phyloP scores from a whole-genome alignment of 92 coral and sea anemone species.

The Micromussa lordhowensis region DNA sequence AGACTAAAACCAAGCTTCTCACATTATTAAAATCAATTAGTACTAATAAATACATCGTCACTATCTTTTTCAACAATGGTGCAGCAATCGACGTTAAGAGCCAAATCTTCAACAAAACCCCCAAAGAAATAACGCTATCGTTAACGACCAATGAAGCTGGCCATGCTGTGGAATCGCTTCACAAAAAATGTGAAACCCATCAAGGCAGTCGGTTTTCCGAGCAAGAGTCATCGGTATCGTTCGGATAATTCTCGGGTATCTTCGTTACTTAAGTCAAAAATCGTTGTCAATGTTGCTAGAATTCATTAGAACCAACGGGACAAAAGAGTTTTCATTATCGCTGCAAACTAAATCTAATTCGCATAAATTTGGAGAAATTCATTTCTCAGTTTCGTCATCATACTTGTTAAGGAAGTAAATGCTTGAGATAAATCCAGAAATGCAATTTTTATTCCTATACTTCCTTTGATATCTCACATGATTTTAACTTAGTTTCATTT shows the following conservation, averaged over 20 bases:
- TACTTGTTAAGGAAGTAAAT: background rate
- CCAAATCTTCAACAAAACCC: too few species aligned
- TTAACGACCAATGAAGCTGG: background rate
- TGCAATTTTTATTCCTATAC: too few species aligned
- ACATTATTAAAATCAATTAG: background rate
- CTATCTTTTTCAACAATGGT: background rate
- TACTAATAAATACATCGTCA: background rate
- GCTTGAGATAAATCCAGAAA: too few species aligned
- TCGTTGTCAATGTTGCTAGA: too few species aligned
- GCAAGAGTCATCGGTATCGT: background rate
- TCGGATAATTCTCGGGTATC: background rate
- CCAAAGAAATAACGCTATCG: too few species aligned
- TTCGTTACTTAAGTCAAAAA: too few species aligned
- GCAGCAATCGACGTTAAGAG: background rate
- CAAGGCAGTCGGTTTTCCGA: background rate
- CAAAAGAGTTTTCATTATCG: background rate
- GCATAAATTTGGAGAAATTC: background rate
- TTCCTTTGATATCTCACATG: background rate
- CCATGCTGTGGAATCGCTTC: background rate
- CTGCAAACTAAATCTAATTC: slow-evolving; percentile 4
- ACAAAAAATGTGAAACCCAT: background rate
- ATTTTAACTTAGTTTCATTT: background rate
- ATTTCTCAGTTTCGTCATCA: background rate
- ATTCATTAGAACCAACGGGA: background rate
- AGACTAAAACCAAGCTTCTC: background rate